Evolutionary conservation across 2,113 vertebrate genomes (phyloP).

Genomic region (Catagonus wagneri): DNA sequence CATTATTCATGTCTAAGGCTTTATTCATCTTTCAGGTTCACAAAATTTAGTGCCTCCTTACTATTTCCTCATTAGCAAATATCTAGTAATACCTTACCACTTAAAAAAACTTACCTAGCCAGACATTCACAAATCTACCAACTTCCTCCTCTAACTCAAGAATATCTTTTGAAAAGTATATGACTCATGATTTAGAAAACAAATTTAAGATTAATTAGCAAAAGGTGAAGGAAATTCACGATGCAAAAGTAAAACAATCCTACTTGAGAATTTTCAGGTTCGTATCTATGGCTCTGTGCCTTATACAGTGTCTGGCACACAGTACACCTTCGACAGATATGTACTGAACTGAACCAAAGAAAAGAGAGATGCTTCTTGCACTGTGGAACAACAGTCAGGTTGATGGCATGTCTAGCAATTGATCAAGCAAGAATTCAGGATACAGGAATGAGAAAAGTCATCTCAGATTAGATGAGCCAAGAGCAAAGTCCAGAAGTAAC

Average conservation of each 20-base stretch:
- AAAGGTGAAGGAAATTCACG: not conserved
- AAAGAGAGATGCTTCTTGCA: not conserved
- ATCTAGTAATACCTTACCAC: not conserved
- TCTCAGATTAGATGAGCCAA: not conserved
- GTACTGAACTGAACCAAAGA: not conserved
- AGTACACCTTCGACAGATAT: not conserved
- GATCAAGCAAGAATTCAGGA: not conserved
- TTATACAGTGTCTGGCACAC: not conserved
- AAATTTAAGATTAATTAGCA: slow-evolving; percentile 14
- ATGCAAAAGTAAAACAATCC: not conserved
- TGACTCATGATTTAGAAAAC: not conserved
- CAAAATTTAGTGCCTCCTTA: slow-evolving; percentile 22
- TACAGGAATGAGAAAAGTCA: not conserved
- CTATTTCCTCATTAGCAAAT: slow-evolving; percentile 25
- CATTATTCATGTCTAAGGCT: not conserved
- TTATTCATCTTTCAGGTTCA: not conserved
- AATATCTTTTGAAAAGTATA: not conserved
- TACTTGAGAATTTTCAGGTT: not conserved
- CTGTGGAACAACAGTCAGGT: not conserved
- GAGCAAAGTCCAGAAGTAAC: not conserved
- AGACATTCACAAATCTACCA: not conserved
- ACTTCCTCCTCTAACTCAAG: slow-evolving; percentile 3
- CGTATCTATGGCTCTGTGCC: not conserved
- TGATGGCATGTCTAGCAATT: not conserved
- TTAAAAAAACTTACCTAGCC: slow-evolving; percentile 13